Conservation (phyloP, 2,113 vertebrate genomes). For the Rhinolophus ferrumequinum region DNA sequence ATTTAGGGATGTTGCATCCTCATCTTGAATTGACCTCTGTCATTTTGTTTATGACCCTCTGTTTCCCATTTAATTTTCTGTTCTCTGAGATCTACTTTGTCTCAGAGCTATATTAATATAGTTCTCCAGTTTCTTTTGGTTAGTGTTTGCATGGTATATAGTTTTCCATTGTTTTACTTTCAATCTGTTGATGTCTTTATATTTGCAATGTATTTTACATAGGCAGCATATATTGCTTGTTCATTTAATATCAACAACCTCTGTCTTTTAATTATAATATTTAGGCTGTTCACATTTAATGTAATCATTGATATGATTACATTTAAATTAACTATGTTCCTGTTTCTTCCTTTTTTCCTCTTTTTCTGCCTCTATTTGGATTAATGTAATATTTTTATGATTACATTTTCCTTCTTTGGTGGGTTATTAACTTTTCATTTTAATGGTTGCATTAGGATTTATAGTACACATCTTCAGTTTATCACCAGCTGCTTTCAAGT, state of each 20-base stretch:
- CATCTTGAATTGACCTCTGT: neutral
- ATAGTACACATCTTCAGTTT: neutral
- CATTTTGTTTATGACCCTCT: neutral
- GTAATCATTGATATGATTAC: neutral
- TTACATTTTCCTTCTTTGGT: neutral
- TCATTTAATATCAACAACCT: neutral
- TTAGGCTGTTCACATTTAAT: slow-evolving; percentile 18
- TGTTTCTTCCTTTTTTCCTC: neutral
- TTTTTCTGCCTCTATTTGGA: neutral
- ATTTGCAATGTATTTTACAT: neutral
- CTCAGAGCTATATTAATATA: neutral
- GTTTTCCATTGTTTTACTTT: neutral
- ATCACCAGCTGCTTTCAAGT: neutral
- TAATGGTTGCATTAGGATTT: neutral
- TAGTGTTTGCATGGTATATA: neutral
- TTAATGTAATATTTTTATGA: neutral
- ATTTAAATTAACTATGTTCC: neutral
- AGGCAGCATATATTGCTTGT: neutral
- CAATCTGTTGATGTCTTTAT: neutral
- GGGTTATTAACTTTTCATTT: neutral
- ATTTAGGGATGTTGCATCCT: neutral
- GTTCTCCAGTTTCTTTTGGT: neutral
- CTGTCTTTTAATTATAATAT: neutral
- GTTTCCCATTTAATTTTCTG: neutral
- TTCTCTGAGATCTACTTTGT: neutral